Evolutionary conservation across 1,140 invertebrate species (phyloP), one percentile per base, ranked within the genome.

Genomic region (Oryctes rhinoceros): DNA sequence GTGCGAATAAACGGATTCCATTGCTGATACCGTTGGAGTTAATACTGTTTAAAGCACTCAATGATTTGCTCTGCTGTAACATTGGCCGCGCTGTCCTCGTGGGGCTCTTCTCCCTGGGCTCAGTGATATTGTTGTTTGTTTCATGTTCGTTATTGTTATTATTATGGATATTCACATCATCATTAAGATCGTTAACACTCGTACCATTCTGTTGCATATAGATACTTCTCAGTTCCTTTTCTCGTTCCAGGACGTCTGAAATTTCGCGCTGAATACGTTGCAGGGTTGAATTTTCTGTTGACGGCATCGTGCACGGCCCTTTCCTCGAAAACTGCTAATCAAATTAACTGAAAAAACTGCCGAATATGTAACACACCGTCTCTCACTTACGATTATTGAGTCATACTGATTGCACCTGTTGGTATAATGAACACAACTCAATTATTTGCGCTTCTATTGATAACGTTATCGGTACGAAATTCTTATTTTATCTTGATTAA

Each of bases 211-310:
- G 75, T 35, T 71, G 65, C 7, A 37, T 13, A 71, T 84, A 83
- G 48, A 59, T 76, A 35, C 78, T 67, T 78, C 80, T 78, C 78
- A 87, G 80, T 80, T 87, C 87, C 39, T 85, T 84, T 82, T 88
- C 87, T 49, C 86, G 81, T 78, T 86, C 80, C 10, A 87, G 76
- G 39, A 83, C 84, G 80, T 88, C 86, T 47, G 84, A 83, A 39
- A 88, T 88, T 85, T 88, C 87, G n/a, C 82, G 83, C 78, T 88
- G 87, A 44, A 88, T 88, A 44, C 83, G 82, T 74, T 86, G 81
- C 62, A 87, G 79, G 24, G 87, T 87, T 35, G 82, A 82, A 49
- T 85, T 83, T 78, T 83, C 82, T 35, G 83, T 82, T 30, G 81
- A 74, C 77, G 81, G 83, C 84, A 86, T 86, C 49, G 53, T 80